A percentile compares a stretch with the other conserved stretches of the same genome.
Conservation (phyloP, 2,888 invertebrate genomes). For the Dynastes maya region DNA sequence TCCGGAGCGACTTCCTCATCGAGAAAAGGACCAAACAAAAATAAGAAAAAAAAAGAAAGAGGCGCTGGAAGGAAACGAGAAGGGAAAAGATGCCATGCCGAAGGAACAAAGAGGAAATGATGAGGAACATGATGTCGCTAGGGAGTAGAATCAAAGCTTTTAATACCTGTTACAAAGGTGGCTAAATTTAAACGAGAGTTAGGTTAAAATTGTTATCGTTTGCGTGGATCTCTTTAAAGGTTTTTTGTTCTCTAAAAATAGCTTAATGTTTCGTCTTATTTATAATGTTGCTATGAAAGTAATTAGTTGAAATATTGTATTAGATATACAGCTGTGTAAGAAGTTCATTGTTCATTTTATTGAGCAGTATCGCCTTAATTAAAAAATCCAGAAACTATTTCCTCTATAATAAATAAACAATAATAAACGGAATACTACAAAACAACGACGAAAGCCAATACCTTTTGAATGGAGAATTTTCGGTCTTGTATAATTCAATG, state of each 20-base stretch:
- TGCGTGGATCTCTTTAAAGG: background rate
- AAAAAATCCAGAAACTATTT: too few species aligned
- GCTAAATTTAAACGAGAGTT: background rate
- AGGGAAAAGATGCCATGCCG: background rate
- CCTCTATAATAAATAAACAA: too few species aligned
- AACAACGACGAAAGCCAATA: too few species aligned
- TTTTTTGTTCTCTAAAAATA: background rate
- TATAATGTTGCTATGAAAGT: too few species aligned
- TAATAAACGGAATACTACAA: too few species aligned
- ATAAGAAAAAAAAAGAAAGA: background rate
- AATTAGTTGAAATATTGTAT: too few species aligned
- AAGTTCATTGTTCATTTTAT: too few species aligned
- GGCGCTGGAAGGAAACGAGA: background rate
- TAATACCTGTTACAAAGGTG: slow-evolving; percentile 12
- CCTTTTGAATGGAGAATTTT: too few species aligned
- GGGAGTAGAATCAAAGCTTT: slow-evolving; percentile 13
- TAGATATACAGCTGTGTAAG: too few species aligned
- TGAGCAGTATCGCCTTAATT: too few species aligned
- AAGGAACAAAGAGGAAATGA: slow-evolving; percentile 36
- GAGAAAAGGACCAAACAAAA: slow-evolving; percentile 51
- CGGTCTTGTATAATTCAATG: too few species aligned
- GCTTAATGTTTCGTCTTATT: too few species aligned
- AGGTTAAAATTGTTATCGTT: background rate
- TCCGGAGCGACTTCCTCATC: slow-evolving; percentile 65
- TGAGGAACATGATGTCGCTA: slow-evolving; percentile 22